Conservation (phyloP, 2,888 invertebrate species). For the Synanthedon tipuliformis region DNA sequence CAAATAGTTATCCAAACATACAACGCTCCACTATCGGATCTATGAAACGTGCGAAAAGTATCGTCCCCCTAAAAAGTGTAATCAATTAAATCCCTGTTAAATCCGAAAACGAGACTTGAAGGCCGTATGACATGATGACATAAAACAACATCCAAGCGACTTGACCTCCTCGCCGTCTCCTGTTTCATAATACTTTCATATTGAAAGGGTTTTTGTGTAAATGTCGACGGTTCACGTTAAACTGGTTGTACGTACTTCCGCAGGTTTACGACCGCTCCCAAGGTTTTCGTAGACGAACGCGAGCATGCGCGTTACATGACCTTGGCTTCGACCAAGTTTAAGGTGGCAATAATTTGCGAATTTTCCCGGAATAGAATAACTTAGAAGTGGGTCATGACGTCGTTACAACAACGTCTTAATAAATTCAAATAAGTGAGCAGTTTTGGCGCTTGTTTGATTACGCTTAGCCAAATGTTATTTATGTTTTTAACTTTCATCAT, state of each 20-base stretch:
- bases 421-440: no score
- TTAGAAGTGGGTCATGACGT: neutral
- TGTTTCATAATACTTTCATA: neutral
- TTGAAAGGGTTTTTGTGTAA: conserved; percentile 23
- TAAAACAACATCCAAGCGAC: conserved; percentile 34
- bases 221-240: conserved; percentile 27
- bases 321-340: conserved; percentile 49
- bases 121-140: conserved; percentile 50
- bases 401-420: no score
- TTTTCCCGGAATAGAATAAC: conserved; percentile 1
- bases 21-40: neutral
- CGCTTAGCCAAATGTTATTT: no score
- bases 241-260: conserved; percentile 48
- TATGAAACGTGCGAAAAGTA: neutral
- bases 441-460: no score
- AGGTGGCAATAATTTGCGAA: conserved; percentile 21
- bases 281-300: conserved; percentile 51
- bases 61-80: neutral
- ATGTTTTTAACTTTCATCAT: no score
- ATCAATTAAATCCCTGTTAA: conserved; percentile 1
- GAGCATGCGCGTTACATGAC: conserved; percentile 42
- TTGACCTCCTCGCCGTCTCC: conserved; percentile 14
- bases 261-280: conserved; percentile 51
- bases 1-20: neutral
- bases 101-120: conserved; percentile 19